Base-by-base conservation (phyloP, 1,140 invertebrate species). In the Conopomorpha cramerella region DNA sequence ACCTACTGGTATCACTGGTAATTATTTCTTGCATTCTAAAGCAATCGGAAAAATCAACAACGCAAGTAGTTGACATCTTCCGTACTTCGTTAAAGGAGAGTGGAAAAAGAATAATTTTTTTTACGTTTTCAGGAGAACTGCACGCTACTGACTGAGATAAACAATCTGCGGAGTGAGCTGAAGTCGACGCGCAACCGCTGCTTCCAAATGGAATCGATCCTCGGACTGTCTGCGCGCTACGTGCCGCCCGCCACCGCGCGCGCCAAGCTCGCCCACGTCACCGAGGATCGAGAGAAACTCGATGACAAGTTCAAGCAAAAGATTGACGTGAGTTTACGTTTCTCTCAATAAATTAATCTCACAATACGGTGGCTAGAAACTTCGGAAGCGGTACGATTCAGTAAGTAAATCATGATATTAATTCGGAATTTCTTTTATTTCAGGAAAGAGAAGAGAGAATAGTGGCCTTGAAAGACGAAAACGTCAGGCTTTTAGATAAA, bases 121-220 rank as follows among this genome's bases (percentile, higher is more conserved):
- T 10, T 18, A 30, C 36, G 36, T 14, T 46, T 49, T 10, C 36
- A 91, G 70, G 89, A 94, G 51, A 94, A 93, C 61, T 82, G 87
- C 12, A 72, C 79, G 1, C 76, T 94, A 7, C 77, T 94, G 6
- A 72, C 81, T 2, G 91, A 93, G 64, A 84, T 91, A 14, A 91
- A 91, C 56, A 81, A 81, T 37, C 52, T 91, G 14, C 80, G 88
- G 17, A 78, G 80, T 12, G 86, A 90, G 51, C 54, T 91, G 30
- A 87, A 86, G 54, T 62, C 80, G 1, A 80, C 84, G 13, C 78
- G 83, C 3, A 81, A 79, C 14, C 70, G 83, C 14, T 85, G 85
- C 45, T 73, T 80, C 33, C 84, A 89, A 57, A 81, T 92, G 74
- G 86, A 91, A 54, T 83, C 82, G 2, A 73, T 89, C 2, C 58